Conservation (phyloP, 2,113 vertebrate genomes). For the Peromyscus maniculatus region DNA sequence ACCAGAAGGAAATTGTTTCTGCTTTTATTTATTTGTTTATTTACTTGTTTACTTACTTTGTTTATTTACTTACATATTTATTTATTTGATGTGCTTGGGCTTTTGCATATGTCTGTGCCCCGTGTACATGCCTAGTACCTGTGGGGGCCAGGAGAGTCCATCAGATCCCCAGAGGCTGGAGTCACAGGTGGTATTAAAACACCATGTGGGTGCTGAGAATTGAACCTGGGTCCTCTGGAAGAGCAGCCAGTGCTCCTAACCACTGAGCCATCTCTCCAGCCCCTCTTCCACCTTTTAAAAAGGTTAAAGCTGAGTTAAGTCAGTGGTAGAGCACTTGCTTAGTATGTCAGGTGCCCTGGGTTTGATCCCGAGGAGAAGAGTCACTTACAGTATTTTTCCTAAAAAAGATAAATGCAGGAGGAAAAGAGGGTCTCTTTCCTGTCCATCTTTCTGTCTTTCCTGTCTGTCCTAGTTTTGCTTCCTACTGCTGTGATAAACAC, state of each 20-base stretch:
- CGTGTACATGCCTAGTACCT: neutral
- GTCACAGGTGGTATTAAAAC: neutral
- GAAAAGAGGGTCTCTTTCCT: neutral
- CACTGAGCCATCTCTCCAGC: neutral
- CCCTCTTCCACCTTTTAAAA: neutral
- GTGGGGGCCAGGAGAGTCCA: neutral
- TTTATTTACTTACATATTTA: too few species aligned
- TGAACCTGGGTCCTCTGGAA: neutral
- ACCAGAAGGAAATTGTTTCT: neutral
- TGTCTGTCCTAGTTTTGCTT: neutral
- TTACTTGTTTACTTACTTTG: too few species aligned
- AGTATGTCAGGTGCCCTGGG: neutral
- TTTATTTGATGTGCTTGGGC: neutral
- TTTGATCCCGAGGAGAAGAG: neutral
- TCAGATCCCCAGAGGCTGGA: neutral
- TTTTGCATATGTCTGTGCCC: neutral
- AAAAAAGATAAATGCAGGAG: neutral
- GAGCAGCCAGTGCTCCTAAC: neutral
- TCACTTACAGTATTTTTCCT: neutral
- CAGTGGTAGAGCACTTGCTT: neutral
- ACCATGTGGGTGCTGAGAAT: neutral
- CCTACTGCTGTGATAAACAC: neutral
- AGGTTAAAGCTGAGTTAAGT: neutral
- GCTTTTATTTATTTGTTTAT: neutral
- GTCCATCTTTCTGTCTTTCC: neutral